phyloP scores from a whole-genome alignment of 2,888 invertebrate genomes.

The Pharmacophagus antenor region DNA sequence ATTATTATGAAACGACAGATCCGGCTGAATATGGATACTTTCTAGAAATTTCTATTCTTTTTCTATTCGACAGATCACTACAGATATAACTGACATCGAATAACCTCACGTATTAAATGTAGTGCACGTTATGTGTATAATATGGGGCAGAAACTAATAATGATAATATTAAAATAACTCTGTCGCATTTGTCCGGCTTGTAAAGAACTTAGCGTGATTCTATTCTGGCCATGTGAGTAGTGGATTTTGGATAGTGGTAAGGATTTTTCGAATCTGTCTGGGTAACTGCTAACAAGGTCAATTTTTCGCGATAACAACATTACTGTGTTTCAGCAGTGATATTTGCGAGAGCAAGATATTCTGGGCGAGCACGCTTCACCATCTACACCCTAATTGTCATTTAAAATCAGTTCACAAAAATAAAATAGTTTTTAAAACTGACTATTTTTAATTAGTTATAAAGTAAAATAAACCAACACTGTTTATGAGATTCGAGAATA shows the following conservation, averaged over 20 bases:
- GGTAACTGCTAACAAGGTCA: neutral
- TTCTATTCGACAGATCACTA: conserved; percentile 9
- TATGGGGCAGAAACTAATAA: too few relatives aligned
- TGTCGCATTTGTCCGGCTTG: neutral
- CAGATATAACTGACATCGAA: neutral
- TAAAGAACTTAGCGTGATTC: neutral
- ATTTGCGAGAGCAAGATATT: too few relatives aligned
- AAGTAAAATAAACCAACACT: neutral
- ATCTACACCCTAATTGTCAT: too few relatives aligned
- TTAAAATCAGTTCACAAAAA: too few relatives aligned
- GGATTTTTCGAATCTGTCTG: neutral
- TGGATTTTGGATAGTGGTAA: neutral
- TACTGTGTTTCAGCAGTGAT: too few relatives aligned
- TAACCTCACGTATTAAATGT: neutral
- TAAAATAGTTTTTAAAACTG: too few relatives aligned
- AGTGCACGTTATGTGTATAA: neutral
- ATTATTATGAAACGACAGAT: conserved; percentile 41
- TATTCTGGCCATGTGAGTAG: neutral
- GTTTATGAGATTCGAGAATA: neutral
- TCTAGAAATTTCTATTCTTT: conserved; percentile 44
- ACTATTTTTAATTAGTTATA: neutral
- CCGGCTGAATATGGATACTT: conserved; percentile 39
- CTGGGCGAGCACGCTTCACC: too few relatives aligned
- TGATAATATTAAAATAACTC: too few relatives aligned
- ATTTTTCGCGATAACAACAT: neutral